Conservation (phyloP, 2,797 vertebrate species). For the Coccyzus lansbergi region DNA sequence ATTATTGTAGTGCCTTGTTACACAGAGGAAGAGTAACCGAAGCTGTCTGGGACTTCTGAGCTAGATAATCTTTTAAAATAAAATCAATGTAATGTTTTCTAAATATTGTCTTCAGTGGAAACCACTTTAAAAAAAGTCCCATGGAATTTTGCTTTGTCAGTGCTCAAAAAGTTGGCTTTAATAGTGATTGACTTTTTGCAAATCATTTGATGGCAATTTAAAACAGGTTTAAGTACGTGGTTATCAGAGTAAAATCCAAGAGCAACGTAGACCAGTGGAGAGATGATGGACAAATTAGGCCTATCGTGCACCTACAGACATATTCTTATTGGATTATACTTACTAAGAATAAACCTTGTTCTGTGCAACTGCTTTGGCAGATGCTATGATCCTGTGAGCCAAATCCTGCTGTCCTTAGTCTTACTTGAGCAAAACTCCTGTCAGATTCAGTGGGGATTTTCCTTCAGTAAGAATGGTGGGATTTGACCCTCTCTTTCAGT, state of each 20-base stretch:
- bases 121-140: neutral
- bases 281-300: slow-evolving; percentile 51
- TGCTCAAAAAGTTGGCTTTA: slow-evolving; percentile 27
- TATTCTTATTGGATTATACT: slow-evolving; percentile 67
- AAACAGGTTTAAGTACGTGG: neutral
- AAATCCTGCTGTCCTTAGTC: slow-evolving; percentile 73
- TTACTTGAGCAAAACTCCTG: slow-evolving; percentile 69
- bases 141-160: neutral
- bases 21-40: neutral
- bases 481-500: slow-evolving; percentile 56
- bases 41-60: neutral
- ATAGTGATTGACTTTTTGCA: neutral
- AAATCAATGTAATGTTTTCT: neutral
- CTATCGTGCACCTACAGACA: slow-evolving; percentile 65
- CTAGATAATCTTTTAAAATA: neutral
- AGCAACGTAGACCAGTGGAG: neutral
- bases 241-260: slow-evolving; percentile 1
- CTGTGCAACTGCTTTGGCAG: slow-evolving; percentile 73
- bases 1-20: neutral
- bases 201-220: neutral
- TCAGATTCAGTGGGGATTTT: slow-evolving; percentile 65
- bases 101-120: neutral
- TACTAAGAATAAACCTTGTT: slow-evolving; percentile 75
- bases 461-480: slow-evolving; percentile 22
- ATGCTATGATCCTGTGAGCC: slow-evolving; percentile 68